These are phyloP conservation scores for Mesorhabditis belari DNA, from an alignment of 2,888 invertebrate genomes.

Conservation along the genomic window DNA sequence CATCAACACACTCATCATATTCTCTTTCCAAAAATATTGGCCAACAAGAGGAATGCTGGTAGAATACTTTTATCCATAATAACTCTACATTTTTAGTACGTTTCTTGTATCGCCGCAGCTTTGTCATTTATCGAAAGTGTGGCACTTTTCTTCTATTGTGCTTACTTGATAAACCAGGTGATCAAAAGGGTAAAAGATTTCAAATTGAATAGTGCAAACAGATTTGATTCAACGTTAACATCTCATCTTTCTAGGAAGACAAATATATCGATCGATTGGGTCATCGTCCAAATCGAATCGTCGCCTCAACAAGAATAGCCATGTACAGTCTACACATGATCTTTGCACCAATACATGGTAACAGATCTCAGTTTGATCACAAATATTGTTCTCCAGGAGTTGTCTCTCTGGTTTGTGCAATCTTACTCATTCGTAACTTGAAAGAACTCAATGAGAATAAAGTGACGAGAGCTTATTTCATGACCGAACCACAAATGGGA, in stretches of 20 bases:
- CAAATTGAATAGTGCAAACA: too few relatives aligned
- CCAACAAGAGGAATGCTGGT: constrained; percentile 41
- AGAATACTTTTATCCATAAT: constrained; percentile 1
- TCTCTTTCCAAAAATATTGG: constrained; percentile 36
- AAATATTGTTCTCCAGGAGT: constrained; percentile 32
- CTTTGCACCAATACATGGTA: constrained; percentile 48
- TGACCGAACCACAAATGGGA: constrained; percentile 46
- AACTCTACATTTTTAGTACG: constrained; percentile 21
- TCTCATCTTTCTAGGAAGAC: too few relatives aligned
- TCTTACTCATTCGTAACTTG: constrained; percentile 39
- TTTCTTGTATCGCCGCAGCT: constrained; percentile 35
- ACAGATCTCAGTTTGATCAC: constrained; percentile 1
- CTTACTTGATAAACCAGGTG: constrained; percentile 41
- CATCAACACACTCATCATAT: constrained; percentile 34
- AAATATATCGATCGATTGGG: constrained; percentile 22
- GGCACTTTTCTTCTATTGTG: constrained; percentile 46
- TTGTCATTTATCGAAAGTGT: constrained; percentile 40
- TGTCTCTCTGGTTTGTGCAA: constrained; percentile 30
- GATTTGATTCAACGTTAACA: too few relatives aligned
- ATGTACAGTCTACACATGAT: constrained; percentile 50
- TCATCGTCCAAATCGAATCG: constrained; percentile 42
- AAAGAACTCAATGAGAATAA: constrained; percentile 25
- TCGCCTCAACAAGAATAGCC: constrained; percentile 49
- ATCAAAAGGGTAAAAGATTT: too few relatives aligned
- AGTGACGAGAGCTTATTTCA: constrained; percentile 49